Conservation (phyloP, 2,113 vertebrate genomes). For the Syrmaticus mikado region DNA sequence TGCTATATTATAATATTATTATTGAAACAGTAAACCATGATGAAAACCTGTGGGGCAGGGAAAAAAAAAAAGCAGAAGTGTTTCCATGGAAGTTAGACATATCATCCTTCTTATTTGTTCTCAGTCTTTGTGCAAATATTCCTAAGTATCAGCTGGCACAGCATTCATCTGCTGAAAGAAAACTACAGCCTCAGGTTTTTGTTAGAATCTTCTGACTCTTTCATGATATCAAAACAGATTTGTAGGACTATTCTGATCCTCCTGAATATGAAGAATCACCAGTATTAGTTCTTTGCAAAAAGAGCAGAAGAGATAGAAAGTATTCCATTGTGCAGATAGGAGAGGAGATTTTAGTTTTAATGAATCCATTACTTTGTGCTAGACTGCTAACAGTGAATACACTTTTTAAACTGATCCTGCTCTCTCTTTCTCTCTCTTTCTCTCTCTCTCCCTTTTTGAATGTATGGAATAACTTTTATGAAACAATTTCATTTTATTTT, state of each 20-base stretch:
- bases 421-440: neutral
- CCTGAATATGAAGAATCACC: neutral
- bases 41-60: neutral
- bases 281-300: neutral
- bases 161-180: neutral
- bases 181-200: neutral
- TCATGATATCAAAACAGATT: neutral
- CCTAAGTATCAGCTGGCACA: neutral
- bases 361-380: constrained; percentile 24
- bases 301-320: neutral
- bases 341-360: constrained; percentile 52
- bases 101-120: neutral
- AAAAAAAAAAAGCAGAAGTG: neutral
- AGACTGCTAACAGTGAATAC: neutral
- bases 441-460: neutral
- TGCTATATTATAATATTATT: neutral
- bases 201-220: neutral
- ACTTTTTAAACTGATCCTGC: neutral
- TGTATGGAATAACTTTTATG: neutral
- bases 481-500: neutral
- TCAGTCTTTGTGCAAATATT: neutral
- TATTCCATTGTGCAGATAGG: neutral
- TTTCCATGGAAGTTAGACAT: neutral
- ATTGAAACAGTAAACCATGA: neutral
- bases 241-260: neutral